phyloP scores from a whole-genome alignment of 1,140 invertebrate species.

The Trichonephila clavata region DNA sequence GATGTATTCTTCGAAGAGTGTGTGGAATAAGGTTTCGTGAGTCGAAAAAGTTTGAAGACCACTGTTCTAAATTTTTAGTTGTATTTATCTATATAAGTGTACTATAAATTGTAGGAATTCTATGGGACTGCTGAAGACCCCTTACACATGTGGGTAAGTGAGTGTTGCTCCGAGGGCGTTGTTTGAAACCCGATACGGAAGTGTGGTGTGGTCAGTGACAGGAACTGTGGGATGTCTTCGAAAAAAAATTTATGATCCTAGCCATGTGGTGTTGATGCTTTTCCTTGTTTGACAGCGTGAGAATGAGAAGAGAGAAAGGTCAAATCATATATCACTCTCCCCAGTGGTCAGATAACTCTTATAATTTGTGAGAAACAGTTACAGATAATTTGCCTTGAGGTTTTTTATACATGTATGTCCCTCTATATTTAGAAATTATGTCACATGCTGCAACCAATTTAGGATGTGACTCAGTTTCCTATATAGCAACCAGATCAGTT shows the following conservation, averaged over 20 bases:
- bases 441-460: too few species aligned
- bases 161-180: background rate
- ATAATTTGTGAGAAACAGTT: background rate
- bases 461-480: too few species aligned
- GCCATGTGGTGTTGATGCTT: conserved; percentile 25
- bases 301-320: background rate
- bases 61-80: too few species aligned
- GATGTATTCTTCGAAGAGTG: too few species aligned
- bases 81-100: too few species aligned
- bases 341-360: conserved; percentile 2
- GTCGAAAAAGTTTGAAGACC: too few species aligned
- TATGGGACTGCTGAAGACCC: background rate
- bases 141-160: background rate
- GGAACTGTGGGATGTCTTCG: background rate
- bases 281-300: conserved; percentile 2
- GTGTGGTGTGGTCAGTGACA: background rate
- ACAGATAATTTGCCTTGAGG: background rate
- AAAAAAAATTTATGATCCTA: background rate
- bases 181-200: conserved; percentile 13
- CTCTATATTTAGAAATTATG: too few species aligned
- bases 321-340: background rate
- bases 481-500: too few species aligned
- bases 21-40: too few species aligned
- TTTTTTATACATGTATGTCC: too few species aligned
- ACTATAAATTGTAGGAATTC: too few species aligned